Evolutionary conservation across 2,797 vertebrate genomes (phyloP).

Genomic region (Podargus strigoides): DNA sequence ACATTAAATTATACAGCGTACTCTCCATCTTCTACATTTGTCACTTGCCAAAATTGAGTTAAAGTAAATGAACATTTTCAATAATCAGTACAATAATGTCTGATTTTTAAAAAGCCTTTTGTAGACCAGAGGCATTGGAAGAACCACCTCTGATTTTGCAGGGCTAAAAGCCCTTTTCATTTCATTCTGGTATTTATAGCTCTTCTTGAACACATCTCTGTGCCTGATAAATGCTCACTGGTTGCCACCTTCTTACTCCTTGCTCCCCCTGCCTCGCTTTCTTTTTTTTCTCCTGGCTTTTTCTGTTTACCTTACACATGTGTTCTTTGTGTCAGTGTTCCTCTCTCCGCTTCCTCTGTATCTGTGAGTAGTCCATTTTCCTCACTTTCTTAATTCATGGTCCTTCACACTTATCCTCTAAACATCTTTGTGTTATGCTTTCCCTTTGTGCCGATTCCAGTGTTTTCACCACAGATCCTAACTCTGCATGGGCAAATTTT

Average conservation of each 20-base stretch:
- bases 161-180: conserved; percentile 22
- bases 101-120: conserved; percentile 55
- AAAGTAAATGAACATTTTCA: conserved; percentile 47
- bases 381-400: not conserved
- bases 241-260: not conserved
- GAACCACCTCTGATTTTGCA: not conserved
- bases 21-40: conserved; percentile 19
- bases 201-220: not conserved
- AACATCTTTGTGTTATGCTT: not conserved
- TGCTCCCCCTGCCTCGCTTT: too few relatives aligned
- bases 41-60: conserved; percentile 58
- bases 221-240: not conserved
- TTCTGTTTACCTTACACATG: not conserved
- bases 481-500: not conserved
- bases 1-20: conserved; percentile 33
- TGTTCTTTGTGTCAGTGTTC: not conserved
- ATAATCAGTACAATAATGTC: conserved; percentile 53
- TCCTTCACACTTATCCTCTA: not conserved
- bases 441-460: not conserved
- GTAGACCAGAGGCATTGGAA: not conserved
- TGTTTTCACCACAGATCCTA: not conserved
- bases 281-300: not conserved
- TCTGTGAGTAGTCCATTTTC: not conserved
- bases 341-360: not conserved
- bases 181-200: conserved; percentile 48